Percentiles rank a stretch among this genome's conserved stretches.
Conservation (phyloP, 1,140 invertebrate species). For the Steinernema feltiae region DNA sequence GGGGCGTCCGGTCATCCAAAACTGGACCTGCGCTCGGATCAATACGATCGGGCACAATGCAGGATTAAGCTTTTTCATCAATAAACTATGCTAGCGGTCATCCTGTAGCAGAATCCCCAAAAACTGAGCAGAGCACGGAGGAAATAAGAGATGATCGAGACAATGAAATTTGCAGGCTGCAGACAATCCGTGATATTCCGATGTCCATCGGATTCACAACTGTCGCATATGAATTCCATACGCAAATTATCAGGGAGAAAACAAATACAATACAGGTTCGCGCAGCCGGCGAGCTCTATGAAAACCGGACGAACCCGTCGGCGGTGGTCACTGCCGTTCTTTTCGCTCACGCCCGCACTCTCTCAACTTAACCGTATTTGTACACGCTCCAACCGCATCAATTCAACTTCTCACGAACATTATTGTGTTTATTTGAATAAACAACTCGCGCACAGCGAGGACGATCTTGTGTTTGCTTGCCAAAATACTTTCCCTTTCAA, state of each 20-base stretch:
- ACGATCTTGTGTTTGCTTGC: not conserved
- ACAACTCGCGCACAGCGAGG: not conserved
- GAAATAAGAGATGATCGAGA: no score
- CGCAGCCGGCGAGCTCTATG: not conserved
- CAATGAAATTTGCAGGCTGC: no score
- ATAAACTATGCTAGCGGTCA: no score
- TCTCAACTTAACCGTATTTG: not conserved
- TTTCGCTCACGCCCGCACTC: not conserved
- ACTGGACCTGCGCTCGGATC: constrained; percentile 5
- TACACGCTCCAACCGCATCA: not conserved
- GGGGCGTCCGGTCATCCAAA: not conserved
- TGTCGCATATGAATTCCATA: not conserved
- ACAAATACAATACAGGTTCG: constrained; percentile 1
- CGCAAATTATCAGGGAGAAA: not conserved
- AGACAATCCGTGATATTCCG: no score
- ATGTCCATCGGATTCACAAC: no score
- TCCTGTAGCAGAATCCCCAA: no score
- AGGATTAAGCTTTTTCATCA: not conserved
- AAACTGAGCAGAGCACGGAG: no score
- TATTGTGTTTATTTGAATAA: constrained; percentile 1
- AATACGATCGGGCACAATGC: not conserved
- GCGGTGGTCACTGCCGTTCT: constrained; percentile 10
- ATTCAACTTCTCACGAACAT: not conserved
- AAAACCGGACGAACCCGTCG: constrained; percentile 2
- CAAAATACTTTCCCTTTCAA: not conserved